phyloP scores from a whole-genome alignment of 2,888 invertebrate genomes.

The Aradus depressus region DNA sequence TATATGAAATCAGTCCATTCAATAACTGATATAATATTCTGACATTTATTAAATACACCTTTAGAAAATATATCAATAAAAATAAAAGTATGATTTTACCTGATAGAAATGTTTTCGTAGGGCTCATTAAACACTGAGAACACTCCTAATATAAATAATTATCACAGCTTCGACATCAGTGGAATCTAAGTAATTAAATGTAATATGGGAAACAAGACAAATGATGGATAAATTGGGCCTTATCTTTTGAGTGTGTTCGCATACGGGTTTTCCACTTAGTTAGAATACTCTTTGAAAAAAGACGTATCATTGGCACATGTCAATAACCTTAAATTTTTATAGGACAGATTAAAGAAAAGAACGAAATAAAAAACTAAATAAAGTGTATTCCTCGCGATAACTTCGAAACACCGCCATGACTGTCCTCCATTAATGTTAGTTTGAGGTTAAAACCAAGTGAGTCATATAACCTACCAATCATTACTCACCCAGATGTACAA shows the following conservation, averaged over 20 bases:
- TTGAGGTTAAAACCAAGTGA: conserved; percentile 18
- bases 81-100: too few relatives aligned
- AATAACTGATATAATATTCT: too few relatives aligned
- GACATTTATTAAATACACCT: too few relatives aligned
- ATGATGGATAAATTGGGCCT: conserved; percentile 6
- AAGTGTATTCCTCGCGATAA: conserved; percentile 8
- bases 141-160: too few relatives aligned
- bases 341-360: neutral
- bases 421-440: conserved; percentile 15
- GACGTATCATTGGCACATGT: conserved; percentile 14
- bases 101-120: too few relatives aligned
- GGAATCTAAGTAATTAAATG: neutral
- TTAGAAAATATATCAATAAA: too few relatives aligned
- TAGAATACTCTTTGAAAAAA: neutral
- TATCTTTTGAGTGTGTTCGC: conserved; percentile 3
- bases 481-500: neutral
- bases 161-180: too few relatives aligned
- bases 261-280: conserved; percentile 2
- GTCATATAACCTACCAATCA: conserved; percentile 17
- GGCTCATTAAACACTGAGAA: too few relatives aligned
- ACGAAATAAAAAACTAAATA: conserved; percentile 14
- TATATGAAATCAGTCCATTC: too few relatives aligned
- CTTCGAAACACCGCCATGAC: conserved; percentile 19
- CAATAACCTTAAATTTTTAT: neutral
- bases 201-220: conserved; percentile 3